Evolutionary conservation across 2,797 vertebrate genomes (phyloP), one percentile per base, ranked within the genome.

Genomic region (Austrolebias charrua): DNA sequence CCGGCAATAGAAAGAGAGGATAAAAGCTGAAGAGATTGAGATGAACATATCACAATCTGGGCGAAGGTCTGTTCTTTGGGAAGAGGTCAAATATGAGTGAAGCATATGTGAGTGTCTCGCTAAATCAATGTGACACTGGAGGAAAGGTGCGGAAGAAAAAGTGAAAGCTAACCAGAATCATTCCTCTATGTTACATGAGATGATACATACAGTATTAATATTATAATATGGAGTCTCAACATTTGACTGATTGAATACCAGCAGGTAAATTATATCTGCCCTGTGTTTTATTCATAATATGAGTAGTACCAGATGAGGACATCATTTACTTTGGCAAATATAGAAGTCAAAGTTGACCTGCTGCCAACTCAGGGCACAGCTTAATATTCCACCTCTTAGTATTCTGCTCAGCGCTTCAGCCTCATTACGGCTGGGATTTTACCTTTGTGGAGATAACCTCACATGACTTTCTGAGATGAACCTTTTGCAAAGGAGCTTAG

Each of bases 391-490:
- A 47, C 31, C 56, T 57, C 57, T 84, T 80, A 77, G 75, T 86
- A 84, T 83, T 85, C 79, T 14, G 52, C 79, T 74, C 75, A 60
- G 57, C 40, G 62, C 60, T 40, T 46, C 57, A 84, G 82, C 59
- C 73, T 87, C 79, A 82, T 85, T 85, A 85, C 59, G 69, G 66
- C 76, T 43, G 38, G 73, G 71, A 82, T 85, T 71, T 77, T 58
- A 78, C 78, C 68, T 79, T 60, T 43, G 69, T 59, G 55, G 65
- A 72, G 86, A 90, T 88, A 89, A 87, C 87, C 88, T 85, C 70
- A 82, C 54, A 56, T 60, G 70, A 79, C 82, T 81, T 82, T 74
- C 63, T 57, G 51, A 82, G 77, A 83, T 76, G 73, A 85, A 82
- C 71, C 71, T 33, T 74, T 72, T 55, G 48, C 61, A 81, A 74